Evolutionary conservation across 2,113 vertebrate genomes (phyloP), one percentile per base, ranked within the genome.

Genomic region (Peromyscus leucopus): DNA sequence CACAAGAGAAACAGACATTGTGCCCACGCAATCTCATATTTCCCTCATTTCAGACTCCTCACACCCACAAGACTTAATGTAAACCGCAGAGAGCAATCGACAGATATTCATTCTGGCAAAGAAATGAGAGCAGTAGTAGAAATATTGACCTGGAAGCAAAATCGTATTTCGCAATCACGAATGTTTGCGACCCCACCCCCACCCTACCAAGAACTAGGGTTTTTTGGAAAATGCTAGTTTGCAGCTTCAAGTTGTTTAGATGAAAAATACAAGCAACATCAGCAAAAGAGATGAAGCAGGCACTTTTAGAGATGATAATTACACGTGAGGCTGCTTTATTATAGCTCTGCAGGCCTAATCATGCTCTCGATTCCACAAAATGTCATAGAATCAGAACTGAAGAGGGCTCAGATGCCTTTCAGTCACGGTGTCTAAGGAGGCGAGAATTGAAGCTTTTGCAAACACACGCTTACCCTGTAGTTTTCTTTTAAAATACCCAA

Each of bases 261-360:
- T 94, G 80, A 94, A 97, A 97, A 96, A 78, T 85, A 92, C 61
- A 95, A 96, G 96, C 79, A 96, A 78, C 92, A 72, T 79, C 61
- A 98, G 96, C 95, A 80, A 97, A 94, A 95, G 61, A 89, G 93
- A 89, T 0, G 82, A 94, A 97, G 82, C 71, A 90, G 97, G 67
- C 93, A 96, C 90, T 98, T 98, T 93, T 83, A 93, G 67, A 79
- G 88, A 88, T 69, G 94, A 42, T 97, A 98, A 97, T 97, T 98
- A 94, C 55, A 96, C 17, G 0, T 71, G 21, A 74, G 26, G 89
- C 63, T 86, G 76, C 91, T 89, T 97, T 75, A 82, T 97, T 95
- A 97, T 28, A 95, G 94, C 79, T 95, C 94, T 90, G 96, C 67
- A 89, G 84, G 74, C 75, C 85, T 72, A 36, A 78, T 91, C 96